phyloP scores from a whole-genome alignment of 2,888 invertebrate genomes.

The Chironomus riparius region DNA sequence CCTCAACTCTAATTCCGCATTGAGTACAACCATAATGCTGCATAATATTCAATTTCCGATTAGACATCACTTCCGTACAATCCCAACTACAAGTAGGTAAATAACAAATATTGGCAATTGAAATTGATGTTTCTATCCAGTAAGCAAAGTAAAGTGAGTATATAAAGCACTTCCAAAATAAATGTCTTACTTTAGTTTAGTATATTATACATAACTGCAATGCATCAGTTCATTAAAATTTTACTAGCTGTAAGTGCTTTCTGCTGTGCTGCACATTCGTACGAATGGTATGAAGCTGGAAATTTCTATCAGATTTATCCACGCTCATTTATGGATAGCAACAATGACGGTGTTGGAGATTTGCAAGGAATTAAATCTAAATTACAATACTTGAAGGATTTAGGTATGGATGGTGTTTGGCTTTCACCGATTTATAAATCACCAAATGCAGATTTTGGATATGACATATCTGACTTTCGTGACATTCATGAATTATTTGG shows the following conservation, averaged over 20 bases:
- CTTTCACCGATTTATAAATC: constrained; percentile 75
- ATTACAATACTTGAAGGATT: constrained; percentile 54
- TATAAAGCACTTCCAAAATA: neutral
- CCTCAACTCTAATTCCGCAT: too few species aligned
- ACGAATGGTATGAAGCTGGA: constrained; percentile 75
- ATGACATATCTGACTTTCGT: constrained; percentile 72
- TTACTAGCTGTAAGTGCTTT: neutral
- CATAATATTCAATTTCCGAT: too few species aligned
- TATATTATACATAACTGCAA: neutral
- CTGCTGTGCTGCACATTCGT: neutral
- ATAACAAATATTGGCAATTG: neutral
- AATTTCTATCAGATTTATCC: constrained; percentile 81
- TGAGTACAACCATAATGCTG: too few species aligned
- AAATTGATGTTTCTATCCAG: neutral
- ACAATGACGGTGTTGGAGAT: constrained; percentile 13
- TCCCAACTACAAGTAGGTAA: neutral
- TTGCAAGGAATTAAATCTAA: constrained; percentile 49
- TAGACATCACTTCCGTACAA: too few species aligned
- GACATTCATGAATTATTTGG: constrained; percentile 66
- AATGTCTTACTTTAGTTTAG: neutral
- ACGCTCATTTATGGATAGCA: constrained; percentile 55
- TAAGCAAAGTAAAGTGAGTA: neutral
- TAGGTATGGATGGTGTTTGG: constrained; percentile 70
- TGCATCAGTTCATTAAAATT: neutral
- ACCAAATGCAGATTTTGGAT: constrained; percentile 80